Evolutionary conservation across 2,113 vertebrate genomes (phyloP).

Genomic region (Oncorhynchus tshawytscha): DNA sequence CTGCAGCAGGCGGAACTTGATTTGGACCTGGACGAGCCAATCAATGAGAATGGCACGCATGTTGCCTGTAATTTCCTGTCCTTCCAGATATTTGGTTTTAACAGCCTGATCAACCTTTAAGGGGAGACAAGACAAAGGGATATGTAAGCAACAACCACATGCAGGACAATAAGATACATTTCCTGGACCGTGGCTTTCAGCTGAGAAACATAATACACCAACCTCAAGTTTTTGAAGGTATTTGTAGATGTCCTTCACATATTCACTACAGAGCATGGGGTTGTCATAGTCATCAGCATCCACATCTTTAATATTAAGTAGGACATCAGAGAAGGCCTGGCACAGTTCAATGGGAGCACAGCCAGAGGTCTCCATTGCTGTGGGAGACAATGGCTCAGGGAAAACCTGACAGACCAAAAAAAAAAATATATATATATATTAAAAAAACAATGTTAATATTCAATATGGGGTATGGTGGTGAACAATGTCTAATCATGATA

Average conservation of each 20-base stretch:
- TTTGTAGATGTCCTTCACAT: slow-evolving; percentile 84
- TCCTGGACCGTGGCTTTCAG: neutral
- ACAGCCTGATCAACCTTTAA: slow-evolving; percentile 75
- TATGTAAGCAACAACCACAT: neutral
- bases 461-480: neutral
- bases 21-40: slow-evolving; percentile 85
- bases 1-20: slow-evolving; percentile 80
- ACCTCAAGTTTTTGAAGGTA: slow-evolving; percentile 83
- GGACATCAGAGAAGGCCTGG: slow-evolving; percentile 79
- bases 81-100: slow-evolving; percentile 72
- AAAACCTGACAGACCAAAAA: slow-evolving; percentile 49
- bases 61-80: slow-evolving; percentile 77
- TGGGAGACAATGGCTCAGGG: slow-evolving; percentile 62
- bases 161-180: neutral
- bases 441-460: neutral
- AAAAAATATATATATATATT: slow-evolving; percentile 11
- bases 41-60: slow-evolving; percentile 87
- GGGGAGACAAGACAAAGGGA: neutral
- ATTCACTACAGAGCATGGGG: slow-evolving; percentile 80
- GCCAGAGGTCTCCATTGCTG: slow-evolving; percentile 72
- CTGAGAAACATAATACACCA: neutral
- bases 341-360: slow-evolving; percentile 69
- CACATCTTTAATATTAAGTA: slow-evolving; percentile 75
- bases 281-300: slow-evolving; percentile 77
- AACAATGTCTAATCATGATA: neutral